These are phyloP conservation scores for Meliscaeva auricollis DNA, from an alignment of 2,888 invertebrate genomes.

Conservation along the genomic window DNA sequence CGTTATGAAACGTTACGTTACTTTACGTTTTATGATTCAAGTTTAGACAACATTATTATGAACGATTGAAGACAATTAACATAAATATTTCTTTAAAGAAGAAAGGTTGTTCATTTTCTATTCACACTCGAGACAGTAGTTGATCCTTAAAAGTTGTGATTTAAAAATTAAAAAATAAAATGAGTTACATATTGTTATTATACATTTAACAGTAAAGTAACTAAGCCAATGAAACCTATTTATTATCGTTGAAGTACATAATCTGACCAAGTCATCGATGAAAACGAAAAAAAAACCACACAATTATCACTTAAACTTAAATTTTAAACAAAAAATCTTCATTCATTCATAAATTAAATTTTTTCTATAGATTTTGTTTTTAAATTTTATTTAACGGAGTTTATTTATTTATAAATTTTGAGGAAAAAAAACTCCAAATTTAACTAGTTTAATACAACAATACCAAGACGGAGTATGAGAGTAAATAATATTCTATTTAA, in stretches of 20 bases:
- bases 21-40: no score
- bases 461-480: constrained; percentile 65
- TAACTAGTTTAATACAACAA: constrained; percentile 61
- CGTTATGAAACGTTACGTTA: no score
- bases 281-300: constrained; percentile 43
- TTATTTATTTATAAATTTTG: constrained; percentile 4
- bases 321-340: neutral
- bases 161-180: no score
- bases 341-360: constrained; percentile 55
- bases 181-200: no score
- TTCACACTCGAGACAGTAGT: no score
- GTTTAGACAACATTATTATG: no score
- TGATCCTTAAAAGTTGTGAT: no score
- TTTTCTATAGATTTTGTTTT: neutral
- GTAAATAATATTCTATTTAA: constrained; percentile 35
- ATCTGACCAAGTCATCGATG: constrained; percentile 33
- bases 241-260: constrained; percentile 30
- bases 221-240: constrained; percentile 71
- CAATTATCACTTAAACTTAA: constrained; percentile 17
- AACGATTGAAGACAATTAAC: no score
- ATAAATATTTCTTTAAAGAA: no score
- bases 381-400: constrained; percentile 13
- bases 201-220: constrained; percentile 10
- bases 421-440: constrained; percentile 42
- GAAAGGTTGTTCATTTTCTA: no score